Percentiles rank a stretch among this genome's conserved stretches.
Evolutionary conservation across 2,113 vertebrate species (phyloP).

Genomic region (Protomyctophum bolini): DNA sequence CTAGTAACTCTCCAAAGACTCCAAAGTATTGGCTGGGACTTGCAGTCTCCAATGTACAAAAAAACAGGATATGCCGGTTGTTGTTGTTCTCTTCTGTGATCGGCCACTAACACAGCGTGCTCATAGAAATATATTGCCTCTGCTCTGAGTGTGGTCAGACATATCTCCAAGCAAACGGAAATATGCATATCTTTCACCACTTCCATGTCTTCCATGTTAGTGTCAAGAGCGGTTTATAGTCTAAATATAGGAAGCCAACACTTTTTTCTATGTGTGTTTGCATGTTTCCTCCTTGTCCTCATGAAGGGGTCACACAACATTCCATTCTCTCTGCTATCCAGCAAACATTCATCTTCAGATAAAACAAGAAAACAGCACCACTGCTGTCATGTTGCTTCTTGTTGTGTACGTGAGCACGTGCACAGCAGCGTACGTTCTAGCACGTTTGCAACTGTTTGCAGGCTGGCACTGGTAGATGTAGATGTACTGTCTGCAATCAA

Average conservation of each 20-base stretch:
- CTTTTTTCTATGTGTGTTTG: neutral
- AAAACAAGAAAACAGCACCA: constrained; percentile 5
- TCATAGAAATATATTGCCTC: constrained; percentile 10
- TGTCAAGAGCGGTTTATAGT: constrained; percentile 1
- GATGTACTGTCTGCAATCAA: neutral
- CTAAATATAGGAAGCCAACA: neutral
- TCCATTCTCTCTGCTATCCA: neutral
- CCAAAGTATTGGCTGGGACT: too few species aligned
- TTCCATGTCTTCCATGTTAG: constrained; percentile 9
- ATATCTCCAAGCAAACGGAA: constrained; percentile 13
- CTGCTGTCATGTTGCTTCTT: neutral
- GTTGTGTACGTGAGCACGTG: too few species aligned
- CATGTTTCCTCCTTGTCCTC: neutral
- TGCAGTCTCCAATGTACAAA: too few species aligned
- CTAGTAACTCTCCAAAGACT: too few species aligned
- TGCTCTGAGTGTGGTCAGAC: neutral
- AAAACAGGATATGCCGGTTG: too few species aligned
- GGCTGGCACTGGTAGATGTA: too few species aligned
- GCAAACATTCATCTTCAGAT: neutral
- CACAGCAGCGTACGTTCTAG: neutral
- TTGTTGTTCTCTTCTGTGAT: neutral
- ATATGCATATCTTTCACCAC: constrained; percentile 33
- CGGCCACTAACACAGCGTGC: neutral
- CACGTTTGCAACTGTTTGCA: neutral
- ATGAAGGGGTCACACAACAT: neutral